These are phyloP conservation scores for Caranx melampygus DNA, from an alignment of 2,113 vertebrate species.

Conservation along the genomic window DNA sequence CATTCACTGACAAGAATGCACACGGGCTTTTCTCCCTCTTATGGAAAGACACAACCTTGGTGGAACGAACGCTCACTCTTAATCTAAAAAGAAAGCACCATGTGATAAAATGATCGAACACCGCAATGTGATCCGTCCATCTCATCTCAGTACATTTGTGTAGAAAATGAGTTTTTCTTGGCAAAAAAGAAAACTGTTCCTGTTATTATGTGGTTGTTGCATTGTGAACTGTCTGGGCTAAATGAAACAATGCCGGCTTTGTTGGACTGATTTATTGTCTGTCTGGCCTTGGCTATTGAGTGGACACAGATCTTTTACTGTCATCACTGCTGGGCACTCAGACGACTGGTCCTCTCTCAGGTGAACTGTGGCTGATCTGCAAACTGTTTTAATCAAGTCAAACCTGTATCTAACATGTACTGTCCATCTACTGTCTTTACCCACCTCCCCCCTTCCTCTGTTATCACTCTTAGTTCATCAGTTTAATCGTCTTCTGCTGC, in stretches of 20 bases:
- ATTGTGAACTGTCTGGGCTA: constrained; percentile 16
- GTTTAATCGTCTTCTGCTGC: constrained; percentile 83
- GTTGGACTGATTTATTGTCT: constrained; percentile 37
- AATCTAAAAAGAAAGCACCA: constrained; percentile 30
- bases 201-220: constrained; percentile 28
- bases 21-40: constrained; percentile 7
- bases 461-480: constrained; percentile 61
- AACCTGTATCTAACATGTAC: too few species aligned
- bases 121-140: constrained; percentile 2
- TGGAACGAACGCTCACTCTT: constrained; percentile 40
- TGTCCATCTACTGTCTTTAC: rapidly evolving
- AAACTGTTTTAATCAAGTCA: neutral
- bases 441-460: neutral
- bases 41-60: constrained; percentile 60
- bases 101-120: neutral
- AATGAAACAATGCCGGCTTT: constrained; percentile 37
- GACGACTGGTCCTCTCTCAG: neutral
- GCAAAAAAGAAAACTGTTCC: neutral
- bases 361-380: neutral
- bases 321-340: neutral
- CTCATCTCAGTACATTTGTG: neutral
- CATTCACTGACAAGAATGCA: constrained; percentile 68
- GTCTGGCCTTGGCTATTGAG: neutral
- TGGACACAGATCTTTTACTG: constrained; percentile 28
- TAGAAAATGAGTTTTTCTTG: constrained; percentile 1